Conservation (phyloP, 2,888 invertebrate genomes). For the Apomyelois bistriatella region DNA sequence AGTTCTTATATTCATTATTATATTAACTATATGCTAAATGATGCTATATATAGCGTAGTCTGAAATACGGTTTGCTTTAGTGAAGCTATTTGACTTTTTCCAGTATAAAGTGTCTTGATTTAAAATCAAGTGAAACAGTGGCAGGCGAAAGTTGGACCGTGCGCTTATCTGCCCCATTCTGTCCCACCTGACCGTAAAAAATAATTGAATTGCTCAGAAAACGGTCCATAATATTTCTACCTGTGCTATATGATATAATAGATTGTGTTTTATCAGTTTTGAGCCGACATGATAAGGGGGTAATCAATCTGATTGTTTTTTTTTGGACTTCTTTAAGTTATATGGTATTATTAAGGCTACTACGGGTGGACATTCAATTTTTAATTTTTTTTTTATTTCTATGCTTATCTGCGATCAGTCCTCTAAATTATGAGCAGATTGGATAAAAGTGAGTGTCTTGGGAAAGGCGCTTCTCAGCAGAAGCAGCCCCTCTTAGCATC, state of each 20-base stretch:
- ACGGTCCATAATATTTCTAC: conserved; percentile 43
- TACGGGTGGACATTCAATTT: too few species aligned
- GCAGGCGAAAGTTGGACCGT: conserved; percentile 16
- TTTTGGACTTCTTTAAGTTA: not conserved
- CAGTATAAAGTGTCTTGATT: not conserved
- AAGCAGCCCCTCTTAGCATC: too few species aligned
- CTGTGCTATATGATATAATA: conserved; percentile 12
- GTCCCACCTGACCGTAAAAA: conserved; percentile 72
- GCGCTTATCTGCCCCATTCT: conserved; percentile 60
- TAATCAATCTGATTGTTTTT: not conserved
- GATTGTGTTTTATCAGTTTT: not conserved
- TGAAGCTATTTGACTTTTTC: too few species aligned
- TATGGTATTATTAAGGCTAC: not conserved
- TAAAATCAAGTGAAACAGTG: not conserved
- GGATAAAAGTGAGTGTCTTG: too few species aligned
- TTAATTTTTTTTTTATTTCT: too few species aligned
- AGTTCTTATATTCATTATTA: too few species aligned
- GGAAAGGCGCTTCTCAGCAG: too few species aligned
- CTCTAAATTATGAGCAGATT: too few species aligned
- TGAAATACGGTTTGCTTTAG: too few species aligned
- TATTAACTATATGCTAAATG: too few species aligned
- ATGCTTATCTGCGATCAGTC: too few species aligned
- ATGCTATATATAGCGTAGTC: too few species aligned
- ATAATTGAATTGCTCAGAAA: conserved; percentile 68
- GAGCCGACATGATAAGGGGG: not conserved